Base-by-base conservation (phyloP, 1,140 invertebrate species). In the Drosophila nebulosa region DNA sequence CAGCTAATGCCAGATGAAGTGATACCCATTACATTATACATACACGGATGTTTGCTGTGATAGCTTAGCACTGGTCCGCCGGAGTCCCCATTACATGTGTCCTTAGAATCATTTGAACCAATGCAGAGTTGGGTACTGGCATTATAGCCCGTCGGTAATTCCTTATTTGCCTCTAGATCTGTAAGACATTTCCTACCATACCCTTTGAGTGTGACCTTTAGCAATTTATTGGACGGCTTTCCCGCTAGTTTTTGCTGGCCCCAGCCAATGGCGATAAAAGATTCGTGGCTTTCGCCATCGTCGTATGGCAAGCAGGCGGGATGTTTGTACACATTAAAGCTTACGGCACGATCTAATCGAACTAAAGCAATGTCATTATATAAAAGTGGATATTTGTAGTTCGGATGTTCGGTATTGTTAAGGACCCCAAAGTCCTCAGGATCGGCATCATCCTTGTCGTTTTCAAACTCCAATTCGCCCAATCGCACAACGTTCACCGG, bases 121-220 rank as follows among this genome's bases (percentile, higher is more conserved):
- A 95, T 95, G 90, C 96, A 96, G 12, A 96, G 74, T 79, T 93
- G 93, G 64, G 92, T 92, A 2, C 92, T 90, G 1, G 91, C 65
- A 16, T 92, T 46, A 22, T 93, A 92, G 0, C 93, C 93, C 74
- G 68, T 81, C 74, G 65, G 90, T 21, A 92, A 91, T 14, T 70
- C 72, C 0, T 65, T 55, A 14, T 70, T 64, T 0, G 24, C 1
- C 12, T 84, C 73, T 0, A 39, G 52, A 5, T 22, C 58, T 1
- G 18, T 42, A 0, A 55, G 21, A 16, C 80, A 84, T 0, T 52
- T 42, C 1, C 35, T 24, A 0, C 58, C 42, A 22, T 64, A 85
- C 26, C 63, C 60, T 0, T 10, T 92, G 3, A 93, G 78, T 10
- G 90, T 88, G 1, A 94, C 94, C 80, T 94, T 94, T 1, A 92